Percentiles rank a stretch among this genome's conserved stretches.
phyloP scores from a whole-genome alignment of 2,888 invertebrate species.

The Sclerodermus sp. region DNA sequence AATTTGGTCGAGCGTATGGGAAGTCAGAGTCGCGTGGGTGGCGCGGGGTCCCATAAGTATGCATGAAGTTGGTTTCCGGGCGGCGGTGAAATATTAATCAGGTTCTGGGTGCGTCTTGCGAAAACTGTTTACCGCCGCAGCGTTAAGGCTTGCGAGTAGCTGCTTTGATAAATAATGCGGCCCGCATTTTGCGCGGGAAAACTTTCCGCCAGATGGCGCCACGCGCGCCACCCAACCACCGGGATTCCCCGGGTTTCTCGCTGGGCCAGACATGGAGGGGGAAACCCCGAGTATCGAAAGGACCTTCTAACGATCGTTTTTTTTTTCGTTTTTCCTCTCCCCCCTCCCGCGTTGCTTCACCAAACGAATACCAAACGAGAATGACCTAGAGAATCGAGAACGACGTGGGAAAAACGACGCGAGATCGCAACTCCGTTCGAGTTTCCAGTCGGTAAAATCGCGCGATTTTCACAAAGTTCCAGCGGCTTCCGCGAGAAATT shows the following conservation, averaged over 20 bases:
- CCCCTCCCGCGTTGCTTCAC: no score
- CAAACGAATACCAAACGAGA: no score
- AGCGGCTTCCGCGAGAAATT: no score
- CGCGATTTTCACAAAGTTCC: no score
- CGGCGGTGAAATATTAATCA: constrained; percentile 48
- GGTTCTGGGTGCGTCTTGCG: constrained; percentile 24
- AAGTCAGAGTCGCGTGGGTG: constrained; percentile 10
- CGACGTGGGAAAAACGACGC: no score
- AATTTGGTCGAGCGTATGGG: background rate
- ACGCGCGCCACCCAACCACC: constrained; percentile 1
- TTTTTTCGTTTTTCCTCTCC: no score
- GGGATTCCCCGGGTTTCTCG: no score
- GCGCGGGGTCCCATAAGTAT: constrained; percentile 39
- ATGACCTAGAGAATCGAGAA: no score
- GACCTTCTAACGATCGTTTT: no score
- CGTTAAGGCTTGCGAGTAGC: constrained; percentile 18
- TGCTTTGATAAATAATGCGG: constrained; percentile 48
- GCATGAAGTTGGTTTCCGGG: constrained; percentile 42
- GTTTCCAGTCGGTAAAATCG: no score
- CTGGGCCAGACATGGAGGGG: constrained; percentile 10
- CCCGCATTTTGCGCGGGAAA: constrained; percentile 39
- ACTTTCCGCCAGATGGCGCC: constrained; percentile 26
- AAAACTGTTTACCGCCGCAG: constrained; percentile 33
- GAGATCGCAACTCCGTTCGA: no score
- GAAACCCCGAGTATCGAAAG: no score